Evolutionary conservation across 2,797 vertebrate genomes (phyloP), one percentile per base, ranked within the genome.

Genomic region (Sebastiscus albofasciatus): DNA sequence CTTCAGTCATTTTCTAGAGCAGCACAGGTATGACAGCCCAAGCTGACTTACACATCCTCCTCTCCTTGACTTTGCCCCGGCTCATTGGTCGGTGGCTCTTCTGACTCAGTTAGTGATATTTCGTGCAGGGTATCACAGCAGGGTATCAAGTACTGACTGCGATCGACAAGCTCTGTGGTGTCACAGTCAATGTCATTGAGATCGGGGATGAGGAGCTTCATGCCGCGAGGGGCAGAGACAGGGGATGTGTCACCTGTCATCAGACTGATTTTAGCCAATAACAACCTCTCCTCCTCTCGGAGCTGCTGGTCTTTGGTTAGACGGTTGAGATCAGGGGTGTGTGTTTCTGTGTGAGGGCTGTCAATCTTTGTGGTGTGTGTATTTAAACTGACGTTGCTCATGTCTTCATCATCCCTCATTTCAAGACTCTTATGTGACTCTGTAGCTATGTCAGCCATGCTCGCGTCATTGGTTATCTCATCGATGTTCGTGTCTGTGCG

Each of bases 31-130:
- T 24, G 27, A 54, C 24, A n/a, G 56, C 72, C 82, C 81, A 73
- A 66, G 80, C 77, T 73, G 80, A 96, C 96, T 96, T 96, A 96
- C 96, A 71, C 83, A 46, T 90, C 64, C 60, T 92, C 79, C 59
- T 70, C 80, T 72, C 67, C 64, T 46, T 29, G 59, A 27, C 67
- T 69, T 58, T 56, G 62, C 60, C 34, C 34, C 22, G 68, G 34
- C 42, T 88, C 72, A 27, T 34, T 67, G 65, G 36, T 42, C 16
- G 12, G 49, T 13, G 42, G 10, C 79, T 87, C 88, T 2, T 89
- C 84, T 16, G 62, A 27, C 36, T 91, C 87, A 20, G 26, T 85
- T 29, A 92, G 67, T 9, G 79, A 71, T 69, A 90, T 78, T 79
- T 90, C 89, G 79, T 92, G 80, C 62, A 89, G 56, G 27, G 4